Evolutionary conservation across 2,888 invertebrate genomes (phyloP).

Genomic region (Morpho achilles): DNA sequence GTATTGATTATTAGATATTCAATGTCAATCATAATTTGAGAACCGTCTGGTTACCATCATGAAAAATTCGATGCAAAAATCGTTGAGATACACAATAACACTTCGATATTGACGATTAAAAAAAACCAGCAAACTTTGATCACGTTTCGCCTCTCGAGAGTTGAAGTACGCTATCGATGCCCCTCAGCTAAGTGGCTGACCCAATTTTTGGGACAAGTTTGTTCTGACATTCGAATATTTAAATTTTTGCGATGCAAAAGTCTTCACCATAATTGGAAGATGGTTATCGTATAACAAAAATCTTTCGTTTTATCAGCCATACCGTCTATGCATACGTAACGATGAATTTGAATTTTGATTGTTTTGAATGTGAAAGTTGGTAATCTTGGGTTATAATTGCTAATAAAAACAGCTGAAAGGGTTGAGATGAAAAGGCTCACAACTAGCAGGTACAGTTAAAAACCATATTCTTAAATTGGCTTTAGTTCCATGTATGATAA

Average conservation of each 20-base stretch:
- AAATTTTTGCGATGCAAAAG: constrained; percentile 9
- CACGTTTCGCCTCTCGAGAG: constrained; percentile 28
- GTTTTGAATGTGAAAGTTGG: too few species aligned
- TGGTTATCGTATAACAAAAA: too few species aligned
- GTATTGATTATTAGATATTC: too few species aligned
- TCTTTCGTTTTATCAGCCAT: too few species aligned
- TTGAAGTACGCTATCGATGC: constrained; percentile 28
- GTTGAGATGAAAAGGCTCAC: too few species aligned
- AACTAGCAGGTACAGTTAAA: too few species aligned
- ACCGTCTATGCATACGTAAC: too few species aligned
- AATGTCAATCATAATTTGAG: not conserved
- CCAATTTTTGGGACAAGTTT: constrained; percentile 26
- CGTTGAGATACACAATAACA: constrained; percentile 3
- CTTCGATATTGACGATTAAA: constrained; percentile 19
- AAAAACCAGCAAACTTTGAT: constrained; percentile 25
- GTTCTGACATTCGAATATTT: constrained; percentile 25
- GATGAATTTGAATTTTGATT: too few species aligned
- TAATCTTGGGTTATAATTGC: too few species aligned
- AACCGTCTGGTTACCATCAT: not conserved
- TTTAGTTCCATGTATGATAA: too few species aligned
- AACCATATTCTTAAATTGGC: too few species aligned
- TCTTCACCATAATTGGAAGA: not conserved
- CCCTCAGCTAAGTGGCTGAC: constrained; percentile 27
- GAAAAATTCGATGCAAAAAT: not conserved
- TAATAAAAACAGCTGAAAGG: too few species aligned